phyloP scores from a whole-genome alignment of 2,888 invertebrate species.

The Hemithea aestivaria region DNA sequence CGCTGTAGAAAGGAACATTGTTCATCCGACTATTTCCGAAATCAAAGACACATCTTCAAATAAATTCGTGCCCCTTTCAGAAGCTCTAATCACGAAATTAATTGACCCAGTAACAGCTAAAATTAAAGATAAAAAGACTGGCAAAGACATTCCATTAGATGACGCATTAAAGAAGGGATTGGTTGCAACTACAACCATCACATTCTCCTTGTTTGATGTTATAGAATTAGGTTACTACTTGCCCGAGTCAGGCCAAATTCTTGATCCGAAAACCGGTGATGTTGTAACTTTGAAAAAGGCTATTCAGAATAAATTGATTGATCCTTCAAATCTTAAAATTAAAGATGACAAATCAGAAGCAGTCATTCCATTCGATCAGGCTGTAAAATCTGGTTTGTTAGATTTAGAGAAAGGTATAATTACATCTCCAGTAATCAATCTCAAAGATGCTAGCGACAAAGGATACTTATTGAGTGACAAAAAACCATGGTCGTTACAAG shows the following conservation, averaged over 20 bases:
- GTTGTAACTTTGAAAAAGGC: conserved; percentile 87
- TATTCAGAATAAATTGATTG: conserved; percentile 84
- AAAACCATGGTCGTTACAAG: conserved; percentile 90
- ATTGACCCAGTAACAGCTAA: conserved; percentile 85
- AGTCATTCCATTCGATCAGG: conserved; percentile 83
- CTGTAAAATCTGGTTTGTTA: conserved; percentile 83
- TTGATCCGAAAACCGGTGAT: conserved; percentile 87
- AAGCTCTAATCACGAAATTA: conserved; percentile 85
- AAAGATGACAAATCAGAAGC: conserved; percentile 85
- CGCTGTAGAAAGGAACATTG: conserved; percentile 87
- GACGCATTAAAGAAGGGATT: conserved; percentile 84
- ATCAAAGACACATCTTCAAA: conserved; percentile 88
- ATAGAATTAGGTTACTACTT: conserved; percentile 88
- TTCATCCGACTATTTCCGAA: conserved; percentile 89
- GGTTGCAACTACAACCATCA: conserved; percentile 84
- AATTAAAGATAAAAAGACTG: conserved; percentile 85
- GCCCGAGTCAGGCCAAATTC: conserved; percentile 84
- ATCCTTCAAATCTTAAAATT: conserved; percentile 84
- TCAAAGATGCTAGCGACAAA: conserved; percentile 89
- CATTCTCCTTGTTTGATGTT: conserved; percentile 85
- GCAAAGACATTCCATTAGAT: conserved; percentile 83
- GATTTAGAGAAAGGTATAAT: conserved; percentile 85
- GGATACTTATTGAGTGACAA: conserved; percentile 89
- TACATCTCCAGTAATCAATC: conserved; percentile 83
- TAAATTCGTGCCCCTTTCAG: conserved; percentile 84